A percentile compares a stretch with the other conserved stretches of the same genome.
phyloP scores from a whole-genome alignment of 2,797 vertebrate species.

The Diglossa cyanea region DNA sequence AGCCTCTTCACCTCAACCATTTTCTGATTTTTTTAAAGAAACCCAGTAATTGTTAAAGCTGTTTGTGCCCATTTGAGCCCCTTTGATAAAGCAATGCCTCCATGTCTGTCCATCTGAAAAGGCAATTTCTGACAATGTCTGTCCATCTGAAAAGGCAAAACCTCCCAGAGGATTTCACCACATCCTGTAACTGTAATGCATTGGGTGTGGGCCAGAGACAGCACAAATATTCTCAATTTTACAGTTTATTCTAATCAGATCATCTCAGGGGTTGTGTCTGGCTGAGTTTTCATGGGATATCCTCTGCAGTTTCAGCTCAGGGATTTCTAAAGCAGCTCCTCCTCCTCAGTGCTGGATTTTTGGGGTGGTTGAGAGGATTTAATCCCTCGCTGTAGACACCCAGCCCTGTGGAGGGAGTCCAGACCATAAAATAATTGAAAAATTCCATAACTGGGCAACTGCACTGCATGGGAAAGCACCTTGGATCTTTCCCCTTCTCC shows the following conservation, averaged over 20 bases:
- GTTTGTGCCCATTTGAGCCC: not conserved
- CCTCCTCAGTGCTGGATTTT: not conserved
- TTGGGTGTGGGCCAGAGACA: not conserved
- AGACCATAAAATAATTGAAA: not conserved
- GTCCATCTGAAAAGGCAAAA: not conserved
- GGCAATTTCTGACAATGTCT: not conserved
- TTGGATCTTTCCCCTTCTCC: not conserved
- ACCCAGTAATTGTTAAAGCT: not conserved
- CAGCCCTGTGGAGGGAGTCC: not conserved
- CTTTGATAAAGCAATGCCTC: not conserved
- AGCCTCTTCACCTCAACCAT: not conserved
- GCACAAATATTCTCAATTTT: not conserved
- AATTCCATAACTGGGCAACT: not conserved
- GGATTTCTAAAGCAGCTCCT: not conserved
- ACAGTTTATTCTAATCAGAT: not conserved
- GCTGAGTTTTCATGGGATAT: not conserved
- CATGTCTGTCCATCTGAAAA: not conserved
- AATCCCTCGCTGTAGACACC: not conserved
- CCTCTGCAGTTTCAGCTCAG: not conserved
- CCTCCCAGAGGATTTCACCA: not conserved
- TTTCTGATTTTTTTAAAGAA: not conserved
- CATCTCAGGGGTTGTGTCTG: not conserved
- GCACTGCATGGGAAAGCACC: not conserved
- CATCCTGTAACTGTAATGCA: not conserved
- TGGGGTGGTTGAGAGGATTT: not conserved